Percentiles rank a stretch among this genome's conserved stretches.
Evolutionary conservation across 1,140 invertebrate genomes (phyloP).

Genomic region (Megalonaias nervosa): DNA sequence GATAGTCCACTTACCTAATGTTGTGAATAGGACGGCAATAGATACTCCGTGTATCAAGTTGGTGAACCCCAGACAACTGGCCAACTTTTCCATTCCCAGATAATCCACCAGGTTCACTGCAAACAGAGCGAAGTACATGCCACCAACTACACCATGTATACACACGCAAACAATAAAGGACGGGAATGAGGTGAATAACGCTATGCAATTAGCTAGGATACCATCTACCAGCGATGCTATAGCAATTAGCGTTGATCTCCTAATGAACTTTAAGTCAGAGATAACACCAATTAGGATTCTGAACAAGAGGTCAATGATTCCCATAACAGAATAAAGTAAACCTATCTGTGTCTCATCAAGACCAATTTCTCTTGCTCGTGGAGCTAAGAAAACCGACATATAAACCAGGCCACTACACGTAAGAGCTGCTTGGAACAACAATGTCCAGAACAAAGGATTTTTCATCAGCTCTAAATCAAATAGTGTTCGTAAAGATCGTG

Average conservation of each 20-base stretch:
- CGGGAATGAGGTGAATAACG: slow-evolving; percentile 8
- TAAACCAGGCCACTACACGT: no score
- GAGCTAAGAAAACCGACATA: no score
- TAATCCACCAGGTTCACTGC: slow-evolving; percentile 22
- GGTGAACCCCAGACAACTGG: not conserved
- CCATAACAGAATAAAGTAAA: no score
- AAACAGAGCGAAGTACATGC: slow-evolving; percentile 27
- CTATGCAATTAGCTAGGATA: slow-evolving; percentile 4
- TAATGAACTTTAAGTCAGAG: slow-evolving; percentile 11
- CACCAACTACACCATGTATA: slow-evolving; percentile 13
- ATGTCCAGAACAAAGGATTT: no score
- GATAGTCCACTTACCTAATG: not conserved
- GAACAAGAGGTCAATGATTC: not conserved
- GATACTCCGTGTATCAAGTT: not conserved
- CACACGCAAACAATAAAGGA: slow-evolving; percentile 10
- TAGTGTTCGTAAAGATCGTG: no score
- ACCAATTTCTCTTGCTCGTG: no score
- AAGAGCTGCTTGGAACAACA: no score
- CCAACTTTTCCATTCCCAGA: slow-evolving; percentile 9
- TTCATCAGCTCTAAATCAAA: no score
- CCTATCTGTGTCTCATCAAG: no score
- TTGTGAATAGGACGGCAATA: not conserved
- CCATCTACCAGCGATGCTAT: slow-evolving; percentile 5
- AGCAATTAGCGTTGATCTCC: slow-evolving; percentile 19
- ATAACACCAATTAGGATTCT: slow-evolving; percentile 15